phyloP scores from a whole-genome alignment of 2,888 invertebrate species.

The Tubulanus polymorphus region DNA sequence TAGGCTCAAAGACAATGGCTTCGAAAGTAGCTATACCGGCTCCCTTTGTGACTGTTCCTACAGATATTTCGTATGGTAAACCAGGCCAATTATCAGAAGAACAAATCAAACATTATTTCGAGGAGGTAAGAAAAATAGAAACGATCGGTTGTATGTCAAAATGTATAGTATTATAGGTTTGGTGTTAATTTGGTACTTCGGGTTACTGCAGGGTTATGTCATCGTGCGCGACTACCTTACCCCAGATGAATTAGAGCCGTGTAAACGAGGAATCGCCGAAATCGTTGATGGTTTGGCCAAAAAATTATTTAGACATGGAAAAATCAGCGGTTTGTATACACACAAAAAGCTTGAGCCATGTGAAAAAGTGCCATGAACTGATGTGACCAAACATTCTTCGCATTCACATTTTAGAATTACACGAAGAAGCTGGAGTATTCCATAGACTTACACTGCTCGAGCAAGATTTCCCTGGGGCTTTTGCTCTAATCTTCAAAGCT shows the following conservation, averaged over 20 bases:
- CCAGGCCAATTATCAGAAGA: constrained; percentile 23
- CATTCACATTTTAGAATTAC: constrained; percentile 32
- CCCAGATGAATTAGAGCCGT: constrained; percentile 32
- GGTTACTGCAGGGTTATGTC: constrained; percentile 23
- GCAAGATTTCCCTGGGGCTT: constrained; percentile 44
- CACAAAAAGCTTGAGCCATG: no score
- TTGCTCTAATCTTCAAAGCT: not conserved
- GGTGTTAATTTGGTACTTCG: no score
- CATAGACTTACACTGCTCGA: constrained; percentile 43
- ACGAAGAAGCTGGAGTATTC: constrained; percentile 38
- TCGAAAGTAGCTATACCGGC: no score
- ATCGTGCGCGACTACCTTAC: constrained; percentile 17
- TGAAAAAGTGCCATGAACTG: no score
- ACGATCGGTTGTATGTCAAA: no score
- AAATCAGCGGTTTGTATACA: constrained; percentile 42
- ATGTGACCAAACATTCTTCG: no score
- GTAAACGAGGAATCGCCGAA: constrained; percentile 28
- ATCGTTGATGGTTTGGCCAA: constrained; percentile 39
- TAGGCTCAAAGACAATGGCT: no score
- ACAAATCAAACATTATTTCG: constrained; percentile 32
- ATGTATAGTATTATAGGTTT: no score
- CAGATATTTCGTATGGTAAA: no score
- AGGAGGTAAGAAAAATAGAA: no score
- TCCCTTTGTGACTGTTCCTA: no score
- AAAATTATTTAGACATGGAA: constrained; percentile 34